Base-by-base conservation (phyloP, 2,113 vertebrate genomes). In the Xyrauchen texanus region DNA sequence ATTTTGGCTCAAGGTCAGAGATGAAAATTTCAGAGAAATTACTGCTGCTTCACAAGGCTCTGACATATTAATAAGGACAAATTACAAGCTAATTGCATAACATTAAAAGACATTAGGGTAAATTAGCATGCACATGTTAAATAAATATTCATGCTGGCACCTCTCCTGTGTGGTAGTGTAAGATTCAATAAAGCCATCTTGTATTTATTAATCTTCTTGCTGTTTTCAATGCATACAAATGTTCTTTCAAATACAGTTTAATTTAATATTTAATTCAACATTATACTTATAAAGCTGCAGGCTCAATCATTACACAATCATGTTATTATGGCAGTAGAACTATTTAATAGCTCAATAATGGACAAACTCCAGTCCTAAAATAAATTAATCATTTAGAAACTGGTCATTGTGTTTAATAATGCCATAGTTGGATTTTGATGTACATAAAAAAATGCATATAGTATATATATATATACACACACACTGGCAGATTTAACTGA, bases 1-100 rank as follows among this genome's bases (percentile, higher is more conserved):
- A 45, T 82, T 87, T 88, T 87, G 74, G 64, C 67, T 89, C 83
- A 80, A 86, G 89, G 81, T 64, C 78, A 77, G 58, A 7, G 42
- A 76, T 67, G 55, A 57, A 77, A 66, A 66, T 75, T 58, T 67
- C 12, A 2, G 10, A 74, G 57, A 65, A 78, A 60, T 78, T 46
- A 81, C 69, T 81, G 52, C 64, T 63, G 64, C 78, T 81, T 81
- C 77, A 64, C 58, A 57, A 61, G 73, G 49, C 68, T 15, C 7
- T 65, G 75, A 58, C 47, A 69, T 75, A 69, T 75, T 81, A 67
- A 64, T 72, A 81, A 47, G 72, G 78, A 78, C 74, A 78, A 78
- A 84, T 62, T 47, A 78, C 73, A 84, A 69, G 62, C 62, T 75
- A 81, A 81, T 70, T 52, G 34, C 5, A 68, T 13, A 44, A 69